Conservation (phyloP, 2,797 vertebrate genomes). For the Stomatorhinus walkeri region DNA sequence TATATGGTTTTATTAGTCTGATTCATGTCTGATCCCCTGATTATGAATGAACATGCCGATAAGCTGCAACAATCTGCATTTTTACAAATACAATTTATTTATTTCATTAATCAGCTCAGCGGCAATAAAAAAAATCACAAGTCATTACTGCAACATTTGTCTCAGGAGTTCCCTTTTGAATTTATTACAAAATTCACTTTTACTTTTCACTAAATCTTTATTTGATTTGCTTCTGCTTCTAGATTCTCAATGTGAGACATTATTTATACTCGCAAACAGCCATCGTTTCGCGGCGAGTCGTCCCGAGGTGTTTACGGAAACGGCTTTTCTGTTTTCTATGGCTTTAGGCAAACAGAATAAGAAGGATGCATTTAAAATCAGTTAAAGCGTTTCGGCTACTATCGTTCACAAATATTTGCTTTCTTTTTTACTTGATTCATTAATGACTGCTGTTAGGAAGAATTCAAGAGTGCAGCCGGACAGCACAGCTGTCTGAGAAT, state of each 20-base stretch:
- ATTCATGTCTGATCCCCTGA: background rate
- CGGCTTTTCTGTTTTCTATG: background rate
- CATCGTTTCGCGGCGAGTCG: background rate
- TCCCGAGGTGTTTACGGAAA: background rate
- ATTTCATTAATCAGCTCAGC: background rate
- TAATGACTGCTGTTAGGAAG: slow-evolving; percentile 3
- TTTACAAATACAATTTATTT: background rate
- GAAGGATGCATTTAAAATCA: background rate
- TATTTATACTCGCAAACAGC: background rate
- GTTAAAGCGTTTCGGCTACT: background rate
- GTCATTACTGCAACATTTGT: background rate
- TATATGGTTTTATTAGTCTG: background rate
- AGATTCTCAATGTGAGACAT: background rate
- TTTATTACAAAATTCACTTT: background rate
- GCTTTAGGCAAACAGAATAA: background rate
- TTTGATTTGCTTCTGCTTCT: background rate
- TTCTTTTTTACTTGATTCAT: slow-evolving; percentile 6
- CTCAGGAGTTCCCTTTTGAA: background rate
- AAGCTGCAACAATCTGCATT: background rate
- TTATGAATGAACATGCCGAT: background rate
- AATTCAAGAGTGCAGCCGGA: background rate
- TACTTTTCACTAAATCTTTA: background rate
- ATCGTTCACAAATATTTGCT: background rate
- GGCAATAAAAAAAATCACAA: background rate
- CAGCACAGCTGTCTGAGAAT: background rate